phyloP scores from a whole-genome alignment of 2,797 vertebrate species.

The Dermochelys coriacea region DNA sequence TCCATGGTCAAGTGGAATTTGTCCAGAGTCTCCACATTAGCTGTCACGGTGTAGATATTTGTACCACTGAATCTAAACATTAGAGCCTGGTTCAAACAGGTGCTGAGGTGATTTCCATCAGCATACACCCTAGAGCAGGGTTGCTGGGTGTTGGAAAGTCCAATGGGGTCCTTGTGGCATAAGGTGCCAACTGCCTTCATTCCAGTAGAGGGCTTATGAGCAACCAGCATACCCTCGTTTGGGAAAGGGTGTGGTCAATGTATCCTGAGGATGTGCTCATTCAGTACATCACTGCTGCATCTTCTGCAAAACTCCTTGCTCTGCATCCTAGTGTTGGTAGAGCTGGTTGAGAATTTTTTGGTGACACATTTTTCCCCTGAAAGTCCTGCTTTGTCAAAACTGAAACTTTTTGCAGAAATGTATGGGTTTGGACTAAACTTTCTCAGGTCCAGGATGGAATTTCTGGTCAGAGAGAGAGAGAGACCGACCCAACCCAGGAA shows the following conservation, averaged over 20 bases:
- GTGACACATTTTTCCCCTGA: not conserved
- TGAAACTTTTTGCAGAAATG: not conserved
- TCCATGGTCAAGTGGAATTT: not conserved
- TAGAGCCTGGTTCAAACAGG: accelerated
- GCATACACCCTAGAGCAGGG: not conserved
- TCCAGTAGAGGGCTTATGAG: accelerated
- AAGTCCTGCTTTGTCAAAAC: not conserved
- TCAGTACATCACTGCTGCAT: accelerated
- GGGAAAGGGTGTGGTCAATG: accelerated
- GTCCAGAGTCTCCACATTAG: not conserved
- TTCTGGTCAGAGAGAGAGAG: not conserved
- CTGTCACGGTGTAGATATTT: too few species aligned
- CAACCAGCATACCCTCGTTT: not conserved
- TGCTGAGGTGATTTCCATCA: not conserved
- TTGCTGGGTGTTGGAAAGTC: not conserved
- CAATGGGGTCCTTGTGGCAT: not conserved
- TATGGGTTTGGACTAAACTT: not conserved
- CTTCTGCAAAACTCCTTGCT: not conserved
- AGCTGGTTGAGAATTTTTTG: not conserved
- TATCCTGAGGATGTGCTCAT: accelerated
- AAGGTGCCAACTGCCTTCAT: not conserved
- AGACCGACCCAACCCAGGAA: not conserved
- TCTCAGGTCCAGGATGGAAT: not conserved
- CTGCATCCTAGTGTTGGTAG: not conserved
- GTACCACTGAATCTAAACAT: accelerated